phyloP scores from a whole-genome alignment of 2,797 vertebrate genomes.

The Carduelis carduelis region DNA sequence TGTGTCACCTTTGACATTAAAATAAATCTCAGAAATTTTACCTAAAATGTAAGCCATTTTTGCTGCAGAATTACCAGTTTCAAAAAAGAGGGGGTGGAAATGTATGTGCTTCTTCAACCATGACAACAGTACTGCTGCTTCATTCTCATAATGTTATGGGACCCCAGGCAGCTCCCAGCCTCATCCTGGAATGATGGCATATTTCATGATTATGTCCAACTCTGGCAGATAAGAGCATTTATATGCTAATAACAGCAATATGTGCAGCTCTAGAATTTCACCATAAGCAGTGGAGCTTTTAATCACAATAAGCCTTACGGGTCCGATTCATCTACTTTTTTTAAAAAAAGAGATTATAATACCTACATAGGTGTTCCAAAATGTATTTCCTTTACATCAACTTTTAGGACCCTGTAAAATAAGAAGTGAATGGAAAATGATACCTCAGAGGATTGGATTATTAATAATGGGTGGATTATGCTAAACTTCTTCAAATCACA shows the following conservation, averaged over 20 bases:
- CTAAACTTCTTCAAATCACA: not conserved
- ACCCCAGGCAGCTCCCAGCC: conserved; percentile 22
- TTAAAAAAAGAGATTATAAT: not conserved
- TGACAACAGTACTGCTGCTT: conserved; percentile 38
- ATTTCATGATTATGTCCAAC: conserved; percentile 70
- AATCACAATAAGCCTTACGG: conserved; percentile 59
- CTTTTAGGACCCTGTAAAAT: conserved; percentile 22
- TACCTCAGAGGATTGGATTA: not conserved
- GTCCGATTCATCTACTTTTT: conserved; percentile 23
- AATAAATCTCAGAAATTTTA: conserved; percentile 22
- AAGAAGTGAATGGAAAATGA: not conserved
- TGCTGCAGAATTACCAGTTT: conserved; percentile 3
- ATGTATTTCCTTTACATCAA: conserved; percentile 13
- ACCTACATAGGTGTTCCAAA: conserved; percentile 27
- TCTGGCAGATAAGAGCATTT: conserved; percentile 65
- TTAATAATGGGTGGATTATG: not conserved
- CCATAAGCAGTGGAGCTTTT: conserved; percentile 56
- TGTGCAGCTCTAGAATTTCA: conserved; percentile 39
- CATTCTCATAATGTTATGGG: conserved; percentile 52
- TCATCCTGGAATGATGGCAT: conserved; percentile 46
- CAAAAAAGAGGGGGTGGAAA: conserved; percentile 1
- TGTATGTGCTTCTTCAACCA: conserved; percentile 41
- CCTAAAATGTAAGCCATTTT: not conserved
- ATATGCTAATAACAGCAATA: conserved; percentile 68
- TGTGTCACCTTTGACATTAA: not conserved